Evolutionary conservation across 2,113 vertebrate species (phyloP), one percentile per base, ranked within the genome.

Genomic region (Alectura lathami): DNA sequence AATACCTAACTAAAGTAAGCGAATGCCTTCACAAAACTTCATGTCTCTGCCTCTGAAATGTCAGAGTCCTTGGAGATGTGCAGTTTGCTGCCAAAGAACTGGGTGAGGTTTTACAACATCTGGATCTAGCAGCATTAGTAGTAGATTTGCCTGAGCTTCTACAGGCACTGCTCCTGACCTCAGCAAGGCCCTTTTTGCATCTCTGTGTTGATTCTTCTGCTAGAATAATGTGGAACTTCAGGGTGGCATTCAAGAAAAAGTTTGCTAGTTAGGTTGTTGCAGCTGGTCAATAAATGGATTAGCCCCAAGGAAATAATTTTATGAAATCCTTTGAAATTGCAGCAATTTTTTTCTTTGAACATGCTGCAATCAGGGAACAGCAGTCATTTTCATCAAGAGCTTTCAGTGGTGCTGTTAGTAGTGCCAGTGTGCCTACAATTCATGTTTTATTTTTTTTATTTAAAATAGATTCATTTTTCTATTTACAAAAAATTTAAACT

Each of bases 31-130:
- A 24, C 18, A 29, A 4, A 27, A 51, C n/a, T 66, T 75, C 15
- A 13, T 47, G 36, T 20, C 21, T 47, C 47, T 63, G 30, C 48
- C 27, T 29, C 75, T 72, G 40, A 89, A 85, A 69, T 5, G 8
- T 21, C 54, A 30, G 23, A 63, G 29, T 47, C 29, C 68, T 78
- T 74, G 76, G 29, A 63, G 21, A 78, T 38, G 27, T 23, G 38
- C 13, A 86, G 32, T 69, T 77, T 74, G 23, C 26, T 59, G 0
- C 27, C 0, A 0, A 17, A 42, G 59, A 3, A 8, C 4, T 75
- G 53, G 11, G 9, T 29, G 36, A 68, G 16, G n/a, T 34, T 87
- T 73, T 83, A 8, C 29, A 47, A 34, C 20, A 2, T 0, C 0
- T n/a, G 56, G 17, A 29, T 63, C 53, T 64, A 45, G 11, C 24